Conservation (phyloP, 2,888 invertebrate genomes). For the Drosophila mulleri region DNA sequence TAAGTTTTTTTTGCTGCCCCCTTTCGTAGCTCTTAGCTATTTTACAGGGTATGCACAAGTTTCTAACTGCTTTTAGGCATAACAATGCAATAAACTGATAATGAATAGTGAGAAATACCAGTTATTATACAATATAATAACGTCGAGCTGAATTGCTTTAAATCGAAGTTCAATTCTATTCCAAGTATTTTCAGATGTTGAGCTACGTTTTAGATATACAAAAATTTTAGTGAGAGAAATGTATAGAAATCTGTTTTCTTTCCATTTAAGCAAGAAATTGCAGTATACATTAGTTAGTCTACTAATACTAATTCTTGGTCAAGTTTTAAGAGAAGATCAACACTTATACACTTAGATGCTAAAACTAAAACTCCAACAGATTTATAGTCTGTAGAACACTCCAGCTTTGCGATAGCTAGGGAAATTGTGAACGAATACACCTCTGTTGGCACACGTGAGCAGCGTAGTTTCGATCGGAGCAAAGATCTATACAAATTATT, state of each 20-base stretch:
- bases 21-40: no score
- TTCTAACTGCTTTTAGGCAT: background rate
- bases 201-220: background rate
- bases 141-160: background rate
- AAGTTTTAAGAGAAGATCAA: background rate
- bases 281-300: no score
- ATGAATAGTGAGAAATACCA: background rate
- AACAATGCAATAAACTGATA: conserved; percentile 7
- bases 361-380: background rate
- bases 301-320: background rate
- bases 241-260: background rate
- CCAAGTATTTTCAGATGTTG: background rate
- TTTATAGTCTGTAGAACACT: background rate
- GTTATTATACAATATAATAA: background rate
- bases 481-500: conserved; percentile 18
- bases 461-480: background rate
- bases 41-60: conserved; percentile 4
- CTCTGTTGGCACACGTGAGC: background rate
- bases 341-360: background rate
- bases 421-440: background rate
- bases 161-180: background rate
- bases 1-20: background rate
- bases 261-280: no score
- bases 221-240: no score
- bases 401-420: background rate